A percentile compares a stretch with the other conserved stretches of the same genome.
phyloP scores from a whole-genome alignment of 1,140 invertebrate genomes.

The Atopsyche davidsoni region DNA sequence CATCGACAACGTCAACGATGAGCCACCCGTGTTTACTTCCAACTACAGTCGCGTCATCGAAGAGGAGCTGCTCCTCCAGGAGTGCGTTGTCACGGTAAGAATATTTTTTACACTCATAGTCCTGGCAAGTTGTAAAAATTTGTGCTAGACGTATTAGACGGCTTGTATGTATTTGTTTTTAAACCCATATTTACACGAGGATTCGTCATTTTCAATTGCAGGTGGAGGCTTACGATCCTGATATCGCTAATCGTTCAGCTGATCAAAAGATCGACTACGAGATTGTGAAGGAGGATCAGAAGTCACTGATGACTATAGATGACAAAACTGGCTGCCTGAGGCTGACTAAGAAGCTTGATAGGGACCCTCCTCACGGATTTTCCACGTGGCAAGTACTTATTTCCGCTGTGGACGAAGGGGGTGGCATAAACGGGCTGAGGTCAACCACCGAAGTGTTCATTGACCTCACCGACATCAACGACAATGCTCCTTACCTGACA shows the following conservation, averaged over 20 bases:
- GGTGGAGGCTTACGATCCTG: conserved; percentile 77
- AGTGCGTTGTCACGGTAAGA: conserved; percentile 57
- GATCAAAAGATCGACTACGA: conserved; percentile 74
- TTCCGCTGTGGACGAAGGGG: conserved; percentile 74
- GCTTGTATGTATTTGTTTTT: conserved; percentile 2
- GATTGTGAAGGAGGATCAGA: conserved; percentile 64
- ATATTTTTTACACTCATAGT: too few species aligned
- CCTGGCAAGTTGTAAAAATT: too few species aligned
- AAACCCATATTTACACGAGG: neutral
- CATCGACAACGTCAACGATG: conserved; percentile 79
- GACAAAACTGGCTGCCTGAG: conserved; percentile 68
- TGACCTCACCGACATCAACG: conserved; percentile 77
- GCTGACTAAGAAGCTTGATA: conserved; percentile 73
- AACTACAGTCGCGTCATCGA: conserved; percentile 61
- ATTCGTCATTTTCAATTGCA: conserved; percentile 27
- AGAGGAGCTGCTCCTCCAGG: conserved; percentile 58
- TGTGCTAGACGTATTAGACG: neutral
- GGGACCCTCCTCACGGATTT: conserved; percentile 79
- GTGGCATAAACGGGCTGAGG: conserved; percentile 53
- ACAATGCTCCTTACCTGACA: conserved; percentile 80
- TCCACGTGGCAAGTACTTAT: conserved; percentile 79
- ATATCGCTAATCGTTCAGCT: conserved; percentile 65
- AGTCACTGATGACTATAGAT: conserved; percentile 62
- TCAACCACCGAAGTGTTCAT: conserved; percentile 66
- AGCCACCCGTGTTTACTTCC: conserved; percentile 68